These are phyloP conservation scores for Heliconius congener DNA, from an alignment of 1,140 invertebrate genomes.

Conservation along the genomic window DNA sequence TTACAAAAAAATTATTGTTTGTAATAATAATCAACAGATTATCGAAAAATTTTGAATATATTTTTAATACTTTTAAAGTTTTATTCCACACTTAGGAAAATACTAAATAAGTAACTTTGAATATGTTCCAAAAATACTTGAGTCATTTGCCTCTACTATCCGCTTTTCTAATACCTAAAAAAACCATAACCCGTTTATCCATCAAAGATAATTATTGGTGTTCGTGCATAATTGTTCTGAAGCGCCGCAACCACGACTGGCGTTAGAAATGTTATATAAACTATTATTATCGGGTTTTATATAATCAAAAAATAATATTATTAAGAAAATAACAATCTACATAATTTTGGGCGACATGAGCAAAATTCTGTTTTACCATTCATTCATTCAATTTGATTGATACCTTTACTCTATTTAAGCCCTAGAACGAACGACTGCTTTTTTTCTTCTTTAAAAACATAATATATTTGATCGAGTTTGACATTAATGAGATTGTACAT, in stretches of 20 bases:
- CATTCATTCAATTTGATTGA: not conserved
- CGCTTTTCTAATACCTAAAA: not conserved
- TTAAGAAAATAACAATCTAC: too few relatives aligned
- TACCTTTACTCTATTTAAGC: not conserved
- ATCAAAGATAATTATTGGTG: conserved; percentile 33
- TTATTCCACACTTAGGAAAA: too few relatives aligned
- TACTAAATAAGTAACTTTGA: not conserved
- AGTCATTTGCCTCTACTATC: not conserved
- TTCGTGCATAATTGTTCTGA: conserved; percentile 7
- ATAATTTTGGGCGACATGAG: not conserved
- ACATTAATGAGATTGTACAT: not conserved
- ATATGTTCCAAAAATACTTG: not conserved
- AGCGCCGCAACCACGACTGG: not conserved
- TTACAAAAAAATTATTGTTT: too few relatives aligned
- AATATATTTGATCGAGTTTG: not conserved
- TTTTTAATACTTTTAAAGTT: too few relatives aligned
- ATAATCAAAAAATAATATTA: too few relatives aligned
- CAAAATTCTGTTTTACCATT: not conserved
- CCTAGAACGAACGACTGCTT: not conserved
- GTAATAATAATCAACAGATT: too few relatives aligned
- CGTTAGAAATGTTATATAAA: not conserved
- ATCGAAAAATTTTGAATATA: too few relatives aligned
- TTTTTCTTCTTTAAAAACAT: not conserved
- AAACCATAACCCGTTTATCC: conserved; percentile 29
- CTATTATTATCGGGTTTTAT: too few relatives aligned